phyloP scores from a whole-genome alignment of 2,797 vertebrate genomes.

The Centropyge bicolor region DNA sequence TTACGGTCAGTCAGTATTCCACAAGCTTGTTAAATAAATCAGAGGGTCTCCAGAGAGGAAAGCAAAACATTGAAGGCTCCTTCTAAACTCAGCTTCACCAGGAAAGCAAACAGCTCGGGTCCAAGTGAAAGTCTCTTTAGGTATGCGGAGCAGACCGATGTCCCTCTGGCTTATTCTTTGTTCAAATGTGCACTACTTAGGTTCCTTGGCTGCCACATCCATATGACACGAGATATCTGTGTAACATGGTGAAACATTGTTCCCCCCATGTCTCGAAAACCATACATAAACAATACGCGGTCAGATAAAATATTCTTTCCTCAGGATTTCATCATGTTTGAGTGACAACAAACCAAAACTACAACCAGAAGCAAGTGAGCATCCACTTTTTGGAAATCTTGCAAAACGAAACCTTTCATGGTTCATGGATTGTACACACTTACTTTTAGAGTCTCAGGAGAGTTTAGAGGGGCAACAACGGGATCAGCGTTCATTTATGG shows the following conservation, averaged over 20 bases:
- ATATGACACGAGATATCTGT: constrained; percentile 2
- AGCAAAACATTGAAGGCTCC: constrained; percentile 81
- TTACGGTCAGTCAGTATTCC: constrained; percentile 82
- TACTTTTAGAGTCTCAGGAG: too few relatives aligned
- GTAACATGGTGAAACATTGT: constrained; percentile 21
- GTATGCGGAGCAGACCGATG: constrained; percentile 30
- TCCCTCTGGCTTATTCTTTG: constrained; percentile 1
- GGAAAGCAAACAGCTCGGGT: constrained; percentile 79
- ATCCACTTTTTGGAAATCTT: not conserved
- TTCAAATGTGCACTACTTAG: not conserved
- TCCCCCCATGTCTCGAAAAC: not conserved
- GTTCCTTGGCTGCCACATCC: not conserved
- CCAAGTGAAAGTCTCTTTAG: constrained; percentile 65
- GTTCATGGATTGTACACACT: not conserved
- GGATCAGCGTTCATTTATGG: not conserved
- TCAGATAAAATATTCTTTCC: not conserved
- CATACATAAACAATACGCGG: not conserved
- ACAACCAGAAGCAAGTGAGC: not conserved
- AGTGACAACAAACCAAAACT: constrained; percentile 2
- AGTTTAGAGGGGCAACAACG: too few relatives aligned
- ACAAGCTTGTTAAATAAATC: constrained; percentile 83
- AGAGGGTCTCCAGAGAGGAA: constrained; percentile 79
- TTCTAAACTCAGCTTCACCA: constrained; percentile 74
- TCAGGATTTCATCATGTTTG: not conserved
- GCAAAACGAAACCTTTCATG: not conserved